phyloP scores from a whole-genome alignment of 2,888 invertebrate genomes.

The Theretra japonica region DNA sequence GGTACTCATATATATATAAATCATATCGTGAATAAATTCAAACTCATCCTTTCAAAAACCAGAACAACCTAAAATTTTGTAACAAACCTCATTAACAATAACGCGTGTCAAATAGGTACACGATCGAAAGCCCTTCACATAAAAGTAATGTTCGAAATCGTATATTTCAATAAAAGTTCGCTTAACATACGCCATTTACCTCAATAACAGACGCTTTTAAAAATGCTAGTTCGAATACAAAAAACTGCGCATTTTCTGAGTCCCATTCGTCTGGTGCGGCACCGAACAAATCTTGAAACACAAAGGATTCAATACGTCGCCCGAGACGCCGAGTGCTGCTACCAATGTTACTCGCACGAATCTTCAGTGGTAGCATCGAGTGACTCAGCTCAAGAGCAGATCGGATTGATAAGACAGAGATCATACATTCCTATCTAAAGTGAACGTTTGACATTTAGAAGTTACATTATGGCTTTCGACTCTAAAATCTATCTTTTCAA shows the following conservation, averaged over 20 bases:
- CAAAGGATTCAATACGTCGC: slow-evolving; percentile 23
- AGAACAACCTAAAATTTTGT: too few relatives aligned
- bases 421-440: too few relatives aligned
- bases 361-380: background rate
- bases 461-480: too few relatives aligned
- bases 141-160: background rate
- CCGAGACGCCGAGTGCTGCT: background rate
- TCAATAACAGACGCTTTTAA: slow-evolving; percentile 17
- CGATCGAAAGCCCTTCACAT: background rate
- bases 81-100: background rate
- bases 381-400: background rate
- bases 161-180: slow-evolving; percentile 13
- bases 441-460: too few relatives aligned
- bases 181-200: slow-evolving; percentile 11
- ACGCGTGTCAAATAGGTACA: background rate
- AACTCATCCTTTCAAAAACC: too few relatives aligned
- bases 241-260: slow-evolving; percentile 13
- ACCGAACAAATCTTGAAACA: slow-evolving; percentile 24
- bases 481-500: too few relatives aligned
- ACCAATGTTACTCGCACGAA: slow-evolving; percentile 11
- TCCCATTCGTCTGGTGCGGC: slow-evolving; percentile 2
- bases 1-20: too few relatives aligned
- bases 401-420: background rate
- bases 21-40: too few relatives aligned
- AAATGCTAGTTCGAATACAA: background rate